Percentiles rank a stretch among this genome's conserved stretches.
Evolutionary conservation across 2,113 vertebrate genomes (phyloP).

Genomic region (Rhinoptilus africanus): DNA sequence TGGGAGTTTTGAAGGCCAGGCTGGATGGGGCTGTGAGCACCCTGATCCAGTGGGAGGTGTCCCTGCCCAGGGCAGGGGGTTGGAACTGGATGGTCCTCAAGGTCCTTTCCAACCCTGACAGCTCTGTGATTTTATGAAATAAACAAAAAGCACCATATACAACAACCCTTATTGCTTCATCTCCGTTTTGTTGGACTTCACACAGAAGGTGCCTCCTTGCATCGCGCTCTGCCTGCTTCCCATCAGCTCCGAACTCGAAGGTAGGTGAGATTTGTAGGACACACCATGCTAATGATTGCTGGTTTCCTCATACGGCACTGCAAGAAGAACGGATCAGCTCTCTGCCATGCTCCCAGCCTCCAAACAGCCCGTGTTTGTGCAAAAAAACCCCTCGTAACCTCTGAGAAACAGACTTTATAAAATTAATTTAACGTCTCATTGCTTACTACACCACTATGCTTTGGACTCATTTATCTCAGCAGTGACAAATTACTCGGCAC

Average conservation of each 20-base stretch:
- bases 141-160: neutral
- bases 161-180: neutral
- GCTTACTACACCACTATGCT: neutral
- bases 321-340: neutral
- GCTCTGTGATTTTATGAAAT: neutral
- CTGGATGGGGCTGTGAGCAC: too few species aligned
- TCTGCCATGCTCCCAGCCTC: neutral
- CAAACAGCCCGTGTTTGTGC: neutral
- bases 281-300: rapidly evolving
- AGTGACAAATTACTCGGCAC: neutral
- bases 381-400: neutral
- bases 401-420: neutral
- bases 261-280: neutral
- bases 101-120: too few species aligned
- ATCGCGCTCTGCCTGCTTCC: neutral
- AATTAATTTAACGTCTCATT: neutral
- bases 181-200: neutral
- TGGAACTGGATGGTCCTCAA: too few species aligned
- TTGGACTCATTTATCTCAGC: neutral
- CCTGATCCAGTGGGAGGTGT: too few species aligned
- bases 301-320: neutral
- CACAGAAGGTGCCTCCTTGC: neutral
- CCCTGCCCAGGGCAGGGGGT: too few species aligned
- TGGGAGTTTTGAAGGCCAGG: too few species aligned
- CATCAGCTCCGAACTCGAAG: neutral